Evolutionary conservation across 2,113 vertebrate species (phyloP).

Genomic region (Macrotus californicus): DNA sequence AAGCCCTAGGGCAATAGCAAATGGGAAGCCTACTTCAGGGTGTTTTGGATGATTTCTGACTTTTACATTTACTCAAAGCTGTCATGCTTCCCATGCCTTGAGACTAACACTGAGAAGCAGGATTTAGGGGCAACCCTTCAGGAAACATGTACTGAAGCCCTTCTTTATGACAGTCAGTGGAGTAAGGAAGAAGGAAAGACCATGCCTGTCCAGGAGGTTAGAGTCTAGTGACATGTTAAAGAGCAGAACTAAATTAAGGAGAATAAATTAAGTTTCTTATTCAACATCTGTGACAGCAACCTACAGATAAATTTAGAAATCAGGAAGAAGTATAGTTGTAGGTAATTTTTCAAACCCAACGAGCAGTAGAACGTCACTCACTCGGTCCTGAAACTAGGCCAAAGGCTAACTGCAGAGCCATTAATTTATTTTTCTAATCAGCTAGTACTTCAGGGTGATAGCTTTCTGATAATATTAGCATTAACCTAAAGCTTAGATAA

Average conservation of each 20-base stretch:
- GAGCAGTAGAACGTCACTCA: neutral
- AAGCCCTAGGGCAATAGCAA: neutral
- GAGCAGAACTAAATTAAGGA: neutral
- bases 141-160: neutral
- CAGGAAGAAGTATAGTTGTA: neutral
- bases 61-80: neutral
- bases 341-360: neutral
- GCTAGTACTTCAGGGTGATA: slow-evolving; percentile 39
- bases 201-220: neutral
- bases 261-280: neutral
- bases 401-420: neutral
- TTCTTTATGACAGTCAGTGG: neutral
- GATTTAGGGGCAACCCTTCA: neutral
- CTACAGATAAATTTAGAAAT: neutral
- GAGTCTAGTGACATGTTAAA: neutral
- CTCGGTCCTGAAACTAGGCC: neutral
- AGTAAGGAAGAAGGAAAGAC: neutral
- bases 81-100: neutral
- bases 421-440: slow-evolving; percentile 21
- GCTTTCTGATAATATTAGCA: slow-evolving; percentile 1
- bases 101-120: neutral
- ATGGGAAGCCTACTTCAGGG: neutral
- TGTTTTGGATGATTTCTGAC: neutral
- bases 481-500: neutral
- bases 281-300: neutral